phyloP scores from a whole-genome alignment of 1,140 invertebrate genomes.

The Brachionus rotundiformis region DNA sequence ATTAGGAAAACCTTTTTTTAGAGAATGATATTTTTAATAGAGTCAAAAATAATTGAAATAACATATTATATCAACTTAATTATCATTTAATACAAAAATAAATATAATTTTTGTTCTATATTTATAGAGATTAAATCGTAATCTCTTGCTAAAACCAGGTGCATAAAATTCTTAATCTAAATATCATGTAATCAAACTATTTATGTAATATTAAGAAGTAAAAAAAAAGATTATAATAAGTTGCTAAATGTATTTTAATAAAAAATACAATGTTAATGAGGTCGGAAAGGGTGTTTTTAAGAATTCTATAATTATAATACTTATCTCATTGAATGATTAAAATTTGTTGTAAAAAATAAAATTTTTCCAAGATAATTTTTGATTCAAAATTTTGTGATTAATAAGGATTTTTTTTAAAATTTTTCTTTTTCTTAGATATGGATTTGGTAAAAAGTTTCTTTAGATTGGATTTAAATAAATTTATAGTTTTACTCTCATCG shows the following conservation, averaged over 20 bases:
- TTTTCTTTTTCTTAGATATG: background rate
- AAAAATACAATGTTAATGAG: too few species aligned
- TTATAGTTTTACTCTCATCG: background rate
- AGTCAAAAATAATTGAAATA: background rate
- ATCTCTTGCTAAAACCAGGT: background rate
- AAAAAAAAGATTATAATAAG: too few species aligned
- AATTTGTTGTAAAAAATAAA: too few species aligned
- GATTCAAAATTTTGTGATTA: too few species aligned
- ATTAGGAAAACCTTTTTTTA: too few species aligned
- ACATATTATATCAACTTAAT: background rate
- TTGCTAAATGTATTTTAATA: too few species aligned
- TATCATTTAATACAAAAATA: background rate
- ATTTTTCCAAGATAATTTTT: too few species aligned
- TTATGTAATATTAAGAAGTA: too few species aligned
- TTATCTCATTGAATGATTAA: too few species aligned
- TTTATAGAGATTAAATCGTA: background rate
- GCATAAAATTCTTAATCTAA: background rate
- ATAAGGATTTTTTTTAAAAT: background rate
- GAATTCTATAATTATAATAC: too few species aligned
- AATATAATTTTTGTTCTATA: background rate
- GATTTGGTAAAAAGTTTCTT: background rate
- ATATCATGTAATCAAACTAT: background rate
- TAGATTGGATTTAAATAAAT: background rate
- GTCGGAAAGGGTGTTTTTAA: too few species aligned
- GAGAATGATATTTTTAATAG: too few species aligned